These are phyloP conservation scores for Pitta sordida DNA, from an alignment of 2,113 vertebrate genomes.

Conservation along the genomic window DNA sequence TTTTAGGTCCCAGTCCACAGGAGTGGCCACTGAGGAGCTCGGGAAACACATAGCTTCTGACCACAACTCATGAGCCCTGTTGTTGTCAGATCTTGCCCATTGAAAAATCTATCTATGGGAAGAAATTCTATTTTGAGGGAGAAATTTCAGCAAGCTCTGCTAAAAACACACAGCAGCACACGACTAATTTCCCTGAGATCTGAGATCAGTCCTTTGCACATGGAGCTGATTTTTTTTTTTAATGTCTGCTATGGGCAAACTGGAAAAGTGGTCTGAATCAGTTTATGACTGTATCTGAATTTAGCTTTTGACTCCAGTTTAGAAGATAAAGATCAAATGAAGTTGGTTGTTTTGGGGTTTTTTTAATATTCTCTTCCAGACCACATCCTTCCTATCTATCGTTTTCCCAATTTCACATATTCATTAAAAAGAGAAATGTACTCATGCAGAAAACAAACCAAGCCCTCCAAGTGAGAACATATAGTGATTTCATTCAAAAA, in stretches of 20 bases:
- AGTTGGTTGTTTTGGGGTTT: not conserved
- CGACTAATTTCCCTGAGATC: not conserved
- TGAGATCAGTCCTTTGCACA: not conserved
- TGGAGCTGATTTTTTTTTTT: not conserved
- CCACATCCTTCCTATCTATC: not conserved
- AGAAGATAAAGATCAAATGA: not conserved
- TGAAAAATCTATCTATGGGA: not conserved
- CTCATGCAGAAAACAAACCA: not conserved
- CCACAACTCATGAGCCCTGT: not conserved
- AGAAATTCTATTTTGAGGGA: not conserved
- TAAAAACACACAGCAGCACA: not conserved
- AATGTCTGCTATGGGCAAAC: not conserved
- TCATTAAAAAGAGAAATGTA: not conserved
- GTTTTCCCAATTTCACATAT: not conserved
- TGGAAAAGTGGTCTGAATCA: not conserved
- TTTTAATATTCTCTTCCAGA: not conserved
- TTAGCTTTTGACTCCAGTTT: not conserved
- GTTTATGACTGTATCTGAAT: not conserved
- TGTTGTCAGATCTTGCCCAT: not conserved
- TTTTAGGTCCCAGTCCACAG: not conserved
- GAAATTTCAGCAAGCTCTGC: not conserved
- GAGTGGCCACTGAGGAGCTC: not conserved
- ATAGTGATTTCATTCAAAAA: not conserved
- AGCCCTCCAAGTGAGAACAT: not conserved
- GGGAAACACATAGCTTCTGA: not conserved